Evolutionary conservation across 2,888 invertebrate species (phyloP).

Genomic region (Phengaris arion): DNA sequence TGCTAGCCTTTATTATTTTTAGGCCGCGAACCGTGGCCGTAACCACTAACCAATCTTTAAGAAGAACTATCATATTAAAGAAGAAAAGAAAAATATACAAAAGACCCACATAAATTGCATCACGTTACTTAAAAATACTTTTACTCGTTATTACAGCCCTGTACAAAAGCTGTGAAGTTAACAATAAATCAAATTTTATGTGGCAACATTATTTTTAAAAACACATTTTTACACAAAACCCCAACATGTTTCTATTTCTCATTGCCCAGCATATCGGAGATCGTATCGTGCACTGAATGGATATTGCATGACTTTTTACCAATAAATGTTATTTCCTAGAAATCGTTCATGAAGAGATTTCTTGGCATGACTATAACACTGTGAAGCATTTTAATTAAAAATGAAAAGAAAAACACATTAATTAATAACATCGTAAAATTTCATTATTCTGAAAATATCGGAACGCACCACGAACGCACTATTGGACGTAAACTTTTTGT

Average conservation of each 20-base stretch:
- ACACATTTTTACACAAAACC: conserved; percentile 18
- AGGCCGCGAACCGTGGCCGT: too few relatives aligned
- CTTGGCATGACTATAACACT: neutral
- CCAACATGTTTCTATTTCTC: conserved; percentile 24
- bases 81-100: too few relatives aligned
- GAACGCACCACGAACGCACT: too few relatives aligned
- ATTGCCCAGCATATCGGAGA: conserved; percentile 33
- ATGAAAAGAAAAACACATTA: neutral
- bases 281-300: conserved; percentile 37
- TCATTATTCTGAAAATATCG: neutral
- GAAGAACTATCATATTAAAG: too few relatives aligned
- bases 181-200: conserved; percentile 19
- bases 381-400: conserved; percentile 1
- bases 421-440: neutral
- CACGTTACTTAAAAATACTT: neutral
- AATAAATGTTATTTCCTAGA: conserved; percentile 35
- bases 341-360: conserved; percentile 22
- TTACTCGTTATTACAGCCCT: neutral
- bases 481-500: too few relatives aligned
- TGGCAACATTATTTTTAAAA: conserved; percentile 35
- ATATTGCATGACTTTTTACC: conserved; percentile 36
- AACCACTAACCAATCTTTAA: too few relatives aligned
- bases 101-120: too few relatives aligned
- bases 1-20: too few relatives aligned
- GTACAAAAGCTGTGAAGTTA: neutral